Evolutionary conservation across 2,888 invertebrate genomes (phyloP).

Genomic region (Ferdinandea cuprea): DNA sequence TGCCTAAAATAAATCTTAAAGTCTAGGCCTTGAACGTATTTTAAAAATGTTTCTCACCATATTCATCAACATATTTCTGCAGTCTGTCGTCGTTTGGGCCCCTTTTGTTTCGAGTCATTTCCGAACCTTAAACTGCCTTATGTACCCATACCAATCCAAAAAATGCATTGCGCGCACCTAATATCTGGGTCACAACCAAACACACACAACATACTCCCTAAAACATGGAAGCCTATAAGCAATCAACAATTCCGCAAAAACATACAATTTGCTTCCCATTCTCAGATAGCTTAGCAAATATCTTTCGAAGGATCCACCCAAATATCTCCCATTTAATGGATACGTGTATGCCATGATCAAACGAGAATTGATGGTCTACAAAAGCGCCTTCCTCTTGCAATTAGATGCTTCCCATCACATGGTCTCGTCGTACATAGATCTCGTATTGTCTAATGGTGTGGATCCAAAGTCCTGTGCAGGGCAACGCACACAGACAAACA

Average conservation of each 20-base stretch:
- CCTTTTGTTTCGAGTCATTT: no score
- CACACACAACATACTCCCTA: not conserved
- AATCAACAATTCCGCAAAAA: not conserved
- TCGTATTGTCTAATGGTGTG: slow-evolving; percentile 37
- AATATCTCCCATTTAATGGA: not conserved
- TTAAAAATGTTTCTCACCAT: no score
- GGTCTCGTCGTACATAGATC: slow-evolving; percentile 4
- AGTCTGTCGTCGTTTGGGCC: no score
- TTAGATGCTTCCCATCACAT: slow-evolving; percentile 23
- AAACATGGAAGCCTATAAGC: no score
- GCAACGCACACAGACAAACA: slow-evolving; percentile 1
- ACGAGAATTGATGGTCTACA: slow-evolving; percentile 34
- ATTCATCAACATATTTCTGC: no score
- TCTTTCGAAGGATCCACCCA: not conserved
- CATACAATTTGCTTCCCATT: not conserved
- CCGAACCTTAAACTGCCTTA: no score
- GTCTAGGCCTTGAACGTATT: no score
- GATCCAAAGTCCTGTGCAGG: slow-evolving; percentile 50
- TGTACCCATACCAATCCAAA: no score
- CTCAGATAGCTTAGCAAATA: not conserved
- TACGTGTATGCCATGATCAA: not conserved
- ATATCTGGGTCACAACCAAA: not conserved
- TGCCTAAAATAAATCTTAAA: no score
- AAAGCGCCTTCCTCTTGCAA: slow-evolving; percentile 21
- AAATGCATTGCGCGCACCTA: no score